Conservation (phyloP, 2,888 invertebrate species). For the Auanema freiburgensis region DNA sequence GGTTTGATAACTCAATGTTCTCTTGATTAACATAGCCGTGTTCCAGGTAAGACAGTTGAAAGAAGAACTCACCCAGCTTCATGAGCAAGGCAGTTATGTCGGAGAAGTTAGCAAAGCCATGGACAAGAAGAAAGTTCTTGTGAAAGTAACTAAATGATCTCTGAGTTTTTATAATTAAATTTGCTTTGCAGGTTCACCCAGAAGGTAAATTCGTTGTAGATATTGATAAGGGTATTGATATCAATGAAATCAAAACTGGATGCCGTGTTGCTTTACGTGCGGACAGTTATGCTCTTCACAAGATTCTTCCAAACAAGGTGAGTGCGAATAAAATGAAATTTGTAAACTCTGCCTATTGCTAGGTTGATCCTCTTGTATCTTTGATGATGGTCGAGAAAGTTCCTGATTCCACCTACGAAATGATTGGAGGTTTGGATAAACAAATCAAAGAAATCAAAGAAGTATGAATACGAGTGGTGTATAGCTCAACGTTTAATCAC, state of each 20-base stretch:
- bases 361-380: constrained; percentile 95
- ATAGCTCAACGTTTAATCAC: not conserved
- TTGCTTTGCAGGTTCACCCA: constrained; percentile 79
- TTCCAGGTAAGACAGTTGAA: constrained; percentile 87
- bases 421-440: constrained; percentile 98
- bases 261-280: constrained; percentile 95
- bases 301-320: constrained; percentile 94
- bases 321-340: no score
- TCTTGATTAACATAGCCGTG: constrained; percentile 3
- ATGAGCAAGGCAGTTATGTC: constrained; percentile 97
- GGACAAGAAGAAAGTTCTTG: constrained; percentile 99
- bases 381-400: constrained; percentile 99
- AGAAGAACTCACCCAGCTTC: constrained; percentile 90
- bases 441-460: constrained; percentile 99
- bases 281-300: constrained; percentile 96
- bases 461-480: constrained; percentile 66
- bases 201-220: constrained; percentile 99
- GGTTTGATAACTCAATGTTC: constrained; percentile 68
- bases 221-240: constrained; percentile 97
- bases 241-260: constrained; percentile 94
- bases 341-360: not conserved
- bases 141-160: constrained; percentile 72
- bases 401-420: constrained; percentile 98
- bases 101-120: constrained; percentile 99
- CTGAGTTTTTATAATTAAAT: constrained; percentile 6